Conservation (phyloP, 2,888 invertebrate species). For the Hedychridium roseum region DNA sequence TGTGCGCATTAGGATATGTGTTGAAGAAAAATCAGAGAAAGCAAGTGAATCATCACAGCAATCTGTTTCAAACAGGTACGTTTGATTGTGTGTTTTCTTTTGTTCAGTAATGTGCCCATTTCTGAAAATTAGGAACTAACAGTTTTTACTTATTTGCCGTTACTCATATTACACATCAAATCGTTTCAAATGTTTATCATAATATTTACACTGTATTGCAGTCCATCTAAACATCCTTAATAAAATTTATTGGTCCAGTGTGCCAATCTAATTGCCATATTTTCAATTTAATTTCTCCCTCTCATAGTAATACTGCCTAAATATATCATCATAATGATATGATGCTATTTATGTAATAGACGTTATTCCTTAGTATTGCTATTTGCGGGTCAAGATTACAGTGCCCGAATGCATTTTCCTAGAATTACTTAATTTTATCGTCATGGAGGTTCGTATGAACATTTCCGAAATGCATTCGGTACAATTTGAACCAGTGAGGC, state of each 20-base stretch:
- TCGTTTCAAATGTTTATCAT: constrained; percentile 17
- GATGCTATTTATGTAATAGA: constrained; percentile 43
- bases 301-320: constrained; percentile 47
- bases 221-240: constrained; percentile 38
- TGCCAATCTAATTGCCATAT: constrained; percentile 46
- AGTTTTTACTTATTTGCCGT: constrained; percentile 39
- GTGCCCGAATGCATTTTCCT: constrained; percentile 43
- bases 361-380: constrained; percentile 49
- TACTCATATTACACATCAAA: constrained; percentile 23
- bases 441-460: constrained; percentile 46
- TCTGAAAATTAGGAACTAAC: constrained; percentile 49
- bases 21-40: constrained; percentile 4
- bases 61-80: constrained; percentile 47
- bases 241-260: constrained; percentile 43
- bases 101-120: constrained; percentile 47
- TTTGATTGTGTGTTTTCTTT: constrained; percentile 44
- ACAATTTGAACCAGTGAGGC: constrained; percentile 28
- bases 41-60: constrained; percentile 32
- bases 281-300: constrained; percentile 27
- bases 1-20: constrained; percentile 22
- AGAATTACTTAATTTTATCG: constrained; percentile 42
- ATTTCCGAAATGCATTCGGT: constrained; percentile 34
- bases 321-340: constrained; percentile 42
- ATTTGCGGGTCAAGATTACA: constrained; percentile 36
- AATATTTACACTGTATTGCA: constrained; percentile 31